Evolutionary conservation across 2,113 vertebrate species (phyloP).

Genomic region (Madoqua kirkii): DNA sequence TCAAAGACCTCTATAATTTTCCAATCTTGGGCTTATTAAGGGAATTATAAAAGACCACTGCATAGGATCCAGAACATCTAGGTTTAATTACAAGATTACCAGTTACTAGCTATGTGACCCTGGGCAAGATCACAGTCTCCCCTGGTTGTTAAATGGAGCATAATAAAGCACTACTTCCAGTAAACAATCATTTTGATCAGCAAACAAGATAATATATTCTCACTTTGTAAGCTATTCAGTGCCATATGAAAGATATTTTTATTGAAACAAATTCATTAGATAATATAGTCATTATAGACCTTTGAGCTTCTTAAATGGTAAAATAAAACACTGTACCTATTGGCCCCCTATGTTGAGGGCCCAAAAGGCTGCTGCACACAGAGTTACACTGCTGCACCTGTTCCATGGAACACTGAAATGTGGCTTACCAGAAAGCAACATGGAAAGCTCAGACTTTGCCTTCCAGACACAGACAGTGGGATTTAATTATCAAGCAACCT

Average conservation of each 20-base stretch:
- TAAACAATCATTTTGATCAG: neutral
- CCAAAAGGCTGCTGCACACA: neutral
- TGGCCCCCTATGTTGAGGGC: neutral
- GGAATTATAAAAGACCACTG: neutral
- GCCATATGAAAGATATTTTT: neutral
- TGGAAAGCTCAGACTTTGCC: neutral
- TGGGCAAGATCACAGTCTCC: neutral
- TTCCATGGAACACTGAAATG: neutral
- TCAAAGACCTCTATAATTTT: neutral
- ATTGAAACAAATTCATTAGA: neutral
- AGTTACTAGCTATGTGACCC: neutral
- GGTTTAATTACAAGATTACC: neutral
- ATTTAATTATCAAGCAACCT: conserved; percentile 46
- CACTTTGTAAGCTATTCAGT: neutral
- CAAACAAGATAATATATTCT: neutral
- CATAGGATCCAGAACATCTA: neutral
- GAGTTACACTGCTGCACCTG: neutral
- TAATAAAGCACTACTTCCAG: neutral
- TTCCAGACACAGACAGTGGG: conserved; percentile 10
- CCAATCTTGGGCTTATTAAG: neutral
- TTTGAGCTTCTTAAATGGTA: neutral
- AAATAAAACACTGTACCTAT: neutral
- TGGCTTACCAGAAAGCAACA: neutral
- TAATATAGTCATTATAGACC: neutral
- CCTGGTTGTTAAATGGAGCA: neutral